Evolutionary conservation across 2,888 invertebrate species (phyloP).

Genomic region (Scaptomyza polygonia): DNA sequence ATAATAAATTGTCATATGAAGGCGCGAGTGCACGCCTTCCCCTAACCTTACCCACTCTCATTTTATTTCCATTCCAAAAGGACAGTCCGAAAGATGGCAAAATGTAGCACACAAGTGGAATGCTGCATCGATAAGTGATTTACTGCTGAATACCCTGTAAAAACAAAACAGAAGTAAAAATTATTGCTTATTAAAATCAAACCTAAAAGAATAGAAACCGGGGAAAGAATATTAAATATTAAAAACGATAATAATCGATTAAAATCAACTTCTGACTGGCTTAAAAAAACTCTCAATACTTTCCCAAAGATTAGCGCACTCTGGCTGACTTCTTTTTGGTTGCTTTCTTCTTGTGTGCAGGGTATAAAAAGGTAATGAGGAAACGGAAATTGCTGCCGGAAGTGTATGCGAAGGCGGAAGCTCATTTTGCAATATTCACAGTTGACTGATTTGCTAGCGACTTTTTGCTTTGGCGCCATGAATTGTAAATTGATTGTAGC

Average conservation of each 20-base stretch:
- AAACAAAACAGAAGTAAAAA: too few species aligned
- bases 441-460: constrained; percentile 70
- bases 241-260: background rate
- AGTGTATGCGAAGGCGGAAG: constrained; percentile 75
- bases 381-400: constrained; percentile 79
- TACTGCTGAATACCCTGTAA: constrained; percentile 1
- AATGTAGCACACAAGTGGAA: constrained; percentile 2
- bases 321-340: background rate
- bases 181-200: background rate
- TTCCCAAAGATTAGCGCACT: too few species aligned
- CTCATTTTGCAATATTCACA: constrained; percentile 79
- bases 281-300: too few species aligned
- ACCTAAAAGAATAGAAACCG: background rate
- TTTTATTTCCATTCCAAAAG: background rate
- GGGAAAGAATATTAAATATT: background rate
- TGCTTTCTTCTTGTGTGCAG: constrained; percentile 16
- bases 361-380: constrained; percentile 73
- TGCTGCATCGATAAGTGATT: background rate
- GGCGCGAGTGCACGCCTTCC: constrained; percentile 38
- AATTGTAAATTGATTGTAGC: constrained; percentile 76
- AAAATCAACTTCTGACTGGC: too few species aligned
- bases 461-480: constrained; percentile 62
- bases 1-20: constrained; percentile 77
- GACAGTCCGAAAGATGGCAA: constrained; percentile 23
- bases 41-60: background rate